A percentile compares a stretch with the other conserved stretches of the same genome.
phyloP scores from a whole-genome alignment of 2,888 invertebrate genomes.

The Philaethria dido region DNA sequence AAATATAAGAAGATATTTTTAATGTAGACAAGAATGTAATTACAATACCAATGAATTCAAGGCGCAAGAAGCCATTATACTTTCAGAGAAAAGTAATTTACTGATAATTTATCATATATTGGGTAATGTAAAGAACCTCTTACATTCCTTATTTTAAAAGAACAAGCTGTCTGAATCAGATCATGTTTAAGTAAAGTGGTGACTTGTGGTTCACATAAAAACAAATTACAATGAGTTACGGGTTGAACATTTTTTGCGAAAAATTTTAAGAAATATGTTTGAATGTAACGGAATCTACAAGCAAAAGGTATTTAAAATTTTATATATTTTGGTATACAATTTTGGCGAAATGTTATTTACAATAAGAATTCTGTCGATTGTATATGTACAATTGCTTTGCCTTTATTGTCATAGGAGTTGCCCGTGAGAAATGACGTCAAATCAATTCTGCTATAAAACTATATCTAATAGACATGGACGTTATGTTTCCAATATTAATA shows the following conservation, averaged over 20 bases:
- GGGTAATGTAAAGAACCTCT: constrained; percentile 25
- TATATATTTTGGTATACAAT: too few species aligned
- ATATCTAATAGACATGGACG: too few species aligned
- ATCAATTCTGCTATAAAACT: too few species aligned
- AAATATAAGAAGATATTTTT: neutral
- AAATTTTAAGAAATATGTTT: neutral
- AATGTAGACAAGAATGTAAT: constrained; percentile 9
- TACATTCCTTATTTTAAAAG: constrained; percentile 26
- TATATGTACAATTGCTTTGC: too few species aligned
- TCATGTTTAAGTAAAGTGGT: neutral
- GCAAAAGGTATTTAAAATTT: neutral
- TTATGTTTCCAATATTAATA: too few species aligned
- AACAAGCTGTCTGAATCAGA: neutral
- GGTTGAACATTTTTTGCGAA: too few species aligned
- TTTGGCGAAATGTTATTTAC: too few species aligned
- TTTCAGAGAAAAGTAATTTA: constrained; percentile 49
- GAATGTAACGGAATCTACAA: neutral
- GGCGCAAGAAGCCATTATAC: constrained; percentile 46
- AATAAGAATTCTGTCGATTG: too few species aligned
- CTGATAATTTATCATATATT: constrained; percentile 38
- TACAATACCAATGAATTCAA: constrained; percentile 21
- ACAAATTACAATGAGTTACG: too few species aligned
- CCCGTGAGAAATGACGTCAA: too few species aligned
- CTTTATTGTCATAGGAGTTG: too few species aligned
- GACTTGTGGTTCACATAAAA: neutral